A percentile compares a stretch with the other conserved stretches of the same genome.
phyloP scores from a whole-genome alignment of 92 coral and sea anemone genomes.

The Actinostola sp. region DNA sequence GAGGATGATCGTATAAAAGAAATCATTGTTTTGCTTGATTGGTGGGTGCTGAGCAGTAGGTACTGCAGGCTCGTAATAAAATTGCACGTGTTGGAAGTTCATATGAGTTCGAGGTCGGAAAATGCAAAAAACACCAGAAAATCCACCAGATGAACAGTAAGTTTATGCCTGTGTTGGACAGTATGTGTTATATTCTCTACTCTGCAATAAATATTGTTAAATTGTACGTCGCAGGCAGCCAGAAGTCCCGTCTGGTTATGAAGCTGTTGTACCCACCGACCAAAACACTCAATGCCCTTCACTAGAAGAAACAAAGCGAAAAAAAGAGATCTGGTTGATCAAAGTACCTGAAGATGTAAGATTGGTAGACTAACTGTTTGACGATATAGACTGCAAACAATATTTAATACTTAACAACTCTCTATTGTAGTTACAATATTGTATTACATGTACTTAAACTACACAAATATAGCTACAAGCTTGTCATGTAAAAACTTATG shows the following conservation, averaged over 20 bases:
- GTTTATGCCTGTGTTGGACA: not conserved
- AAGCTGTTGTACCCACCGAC: not conserved
- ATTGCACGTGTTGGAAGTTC: constrained; percentile 6
- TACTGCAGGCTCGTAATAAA: constrained; percentile 6
- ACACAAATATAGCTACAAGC: too few species aligned
- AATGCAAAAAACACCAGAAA: constrained; percentile 14
- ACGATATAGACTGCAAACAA: not conserved
- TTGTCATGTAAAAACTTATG: too few species aligned
- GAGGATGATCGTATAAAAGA: not conserved
- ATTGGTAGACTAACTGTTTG: not conserved
- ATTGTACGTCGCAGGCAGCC: not conserved
- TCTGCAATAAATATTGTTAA: not conserved
- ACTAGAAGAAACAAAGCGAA: constrained; percentile 11
- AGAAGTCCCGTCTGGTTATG: constrained; percentile 30
- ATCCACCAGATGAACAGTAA: not conserved
- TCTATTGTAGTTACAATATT: not conserved
- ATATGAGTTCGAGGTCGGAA: not conserved
- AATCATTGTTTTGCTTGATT: not conserved
- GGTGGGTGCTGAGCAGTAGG: not conserved
- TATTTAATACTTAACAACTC: too few species aligned
- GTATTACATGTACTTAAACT: too few species aligned
- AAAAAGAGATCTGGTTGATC: constrained; percentile 30
- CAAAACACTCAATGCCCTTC: constrained; percentile 24
- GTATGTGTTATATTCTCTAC: not conserved
- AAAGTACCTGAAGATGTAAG: constrained; percentile 43